Conservation (phyloP, 2,113 vertebrate genomes). For the Onychorhynchus coronatus region DNA sequence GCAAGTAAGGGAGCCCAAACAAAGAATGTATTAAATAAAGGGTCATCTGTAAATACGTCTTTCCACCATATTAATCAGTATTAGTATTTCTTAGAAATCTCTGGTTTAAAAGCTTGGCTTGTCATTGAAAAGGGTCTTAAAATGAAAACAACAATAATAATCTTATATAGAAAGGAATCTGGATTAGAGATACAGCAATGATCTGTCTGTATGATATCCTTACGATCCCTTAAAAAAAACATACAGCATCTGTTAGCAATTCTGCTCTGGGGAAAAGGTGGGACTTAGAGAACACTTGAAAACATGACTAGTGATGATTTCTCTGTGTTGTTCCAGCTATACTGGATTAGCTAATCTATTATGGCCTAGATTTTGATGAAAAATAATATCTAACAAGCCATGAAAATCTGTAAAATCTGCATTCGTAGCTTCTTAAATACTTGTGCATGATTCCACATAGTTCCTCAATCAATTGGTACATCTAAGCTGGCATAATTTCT, state of each 20-base stretch:
- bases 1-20: not conserved
- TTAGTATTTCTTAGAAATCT: conserved; percentile 69
- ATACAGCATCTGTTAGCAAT: conserved; percentile 47
- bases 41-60: conserved; percentile 51
- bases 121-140: conserved; percentile 68
- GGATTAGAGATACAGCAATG: conserved; percentile 41
- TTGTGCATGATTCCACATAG: not conserved
- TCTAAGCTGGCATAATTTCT: not conserved
- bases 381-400: not conserved
- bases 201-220: conserved; percentile 45
- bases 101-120: conserved; percentile 56
- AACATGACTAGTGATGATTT: not conserved
- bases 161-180: conserved; percentile 17
- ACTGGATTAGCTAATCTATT: not conserved
- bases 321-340: not conserved
- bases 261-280: not conserved
- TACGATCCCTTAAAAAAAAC: not conserved
- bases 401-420: not conserved
- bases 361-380: not conserved
- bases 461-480: not conserved
- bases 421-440: not conserved
- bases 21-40: conserved; percentile 41
- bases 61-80: conserved; percentile 59
- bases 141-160: conserved; percentile 47
- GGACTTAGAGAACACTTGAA: not conserved